Conservation (phyloP, 2,888 invertebrate species). For the Drosophila melanosoma region DNA sequence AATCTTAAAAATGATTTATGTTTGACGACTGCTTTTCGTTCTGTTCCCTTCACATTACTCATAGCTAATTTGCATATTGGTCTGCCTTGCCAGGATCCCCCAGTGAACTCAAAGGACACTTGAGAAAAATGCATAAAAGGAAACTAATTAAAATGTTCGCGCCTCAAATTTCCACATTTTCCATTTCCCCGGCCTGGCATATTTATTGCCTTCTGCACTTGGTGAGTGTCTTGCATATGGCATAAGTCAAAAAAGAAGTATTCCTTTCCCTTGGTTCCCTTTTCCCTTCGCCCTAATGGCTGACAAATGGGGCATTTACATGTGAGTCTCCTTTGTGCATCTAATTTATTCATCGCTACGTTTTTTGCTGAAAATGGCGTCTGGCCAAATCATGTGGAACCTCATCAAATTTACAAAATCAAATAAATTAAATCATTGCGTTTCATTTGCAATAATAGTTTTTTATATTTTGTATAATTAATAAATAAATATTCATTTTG, state of each 20-base stretch:
- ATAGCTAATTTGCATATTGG: constrained; percentile 72
- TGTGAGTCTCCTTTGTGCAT: constrained; percentile 39
- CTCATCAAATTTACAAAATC: not conserved
- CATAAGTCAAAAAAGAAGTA: constrained; percentile 35
- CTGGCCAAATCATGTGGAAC: constrained; percentile 3
- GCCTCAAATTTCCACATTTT: constrained; percentile 72
- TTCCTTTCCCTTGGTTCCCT: constrained; percentile 18
- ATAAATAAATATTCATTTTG: not conserved
- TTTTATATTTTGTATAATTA: not conserved
- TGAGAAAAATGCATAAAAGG: constrained; percentile 68
- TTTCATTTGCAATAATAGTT: not conserved
- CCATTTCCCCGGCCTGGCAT: constrained; percentile 28
- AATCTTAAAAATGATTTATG: constrained; percentile 69
- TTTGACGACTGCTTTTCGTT: constrained; percentile 22
- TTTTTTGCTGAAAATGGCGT: constrained; percentile 15
- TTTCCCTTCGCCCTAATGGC: constrained; percentile 40
- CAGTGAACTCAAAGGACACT: constrained; percentile 45
- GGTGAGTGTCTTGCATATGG: constrained; percentile 74
- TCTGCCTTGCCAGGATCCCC: constrained; percentile 17
- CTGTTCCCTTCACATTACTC: constrained; percentile 45
- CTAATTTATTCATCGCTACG: constrained; percentile 67
- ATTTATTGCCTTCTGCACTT: constrained; percentile 55
- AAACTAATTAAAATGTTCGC: constrained; percentile 84
- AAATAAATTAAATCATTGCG: not conserved
- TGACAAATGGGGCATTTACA: constrained; percentile 76